A percentile compares a stretch with the other conserved stretches of the same genome.
Conservation (phyloP, 2,797 vertebrate genomes). For the Danio kyathit region DNA sequence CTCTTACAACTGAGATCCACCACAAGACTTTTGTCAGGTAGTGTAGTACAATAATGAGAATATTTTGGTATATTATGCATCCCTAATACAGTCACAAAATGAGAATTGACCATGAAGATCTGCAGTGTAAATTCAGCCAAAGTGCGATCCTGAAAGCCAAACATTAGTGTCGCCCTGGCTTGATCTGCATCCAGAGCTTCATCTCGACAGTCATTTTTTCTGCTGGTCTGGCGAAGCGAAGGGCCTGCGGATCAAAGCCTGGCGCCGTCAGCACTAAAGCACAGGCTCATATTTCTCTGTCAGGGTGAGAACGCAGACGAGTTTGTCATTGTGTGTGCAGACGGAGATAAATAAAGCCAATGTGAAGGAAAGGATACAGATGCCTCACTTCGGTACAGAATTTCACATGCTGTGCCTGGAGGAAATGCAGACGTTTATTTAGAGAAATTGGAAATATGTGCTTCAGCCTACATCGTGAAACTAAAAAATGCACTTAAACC, state of each 20-base stretch:
- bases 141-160: constrained; percentile 37
- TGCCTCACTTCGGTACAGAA: constrained; percentile 20
- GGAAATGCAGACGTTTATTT: too few relatives aligned
- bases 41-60: too few relatives aligned
- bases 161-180: constrained; percentile 8
- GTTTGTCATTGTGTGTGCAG: constrained; percentile 41
- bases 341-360: constrained; percentile 35
- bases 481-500: too few relatives aligned
- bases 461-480: neutral
- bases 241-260: constrained; percentile 39
- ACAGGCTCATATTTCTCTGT: constrained; percentile 52
- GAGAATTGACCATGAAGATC: too few relatives aligned
- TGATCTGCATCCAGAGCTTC: constrained; percentile 35
- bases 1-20: too few relatives aligned
- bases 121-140: neutral
- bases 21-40: too few relatives aligned
- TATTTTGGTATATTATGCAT: too few relatives aligned
- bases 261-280: constrained; percentile 50
- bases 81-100: too few relatives aligned
- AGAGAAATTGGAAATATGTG: too few relatives aligned
- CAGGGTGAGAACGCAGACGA: constrained; percentile 38
- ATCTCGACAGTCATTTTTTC: constrained; percentile 51
- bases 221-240: constrained; percentile 43
- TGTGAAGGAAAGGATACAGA: constrained; percentile 28
- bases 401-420: constrained; percentile 23